Evolutionary conservation across 2,113 vertebrate species (phyloP).

Genomic region (Erythrocebus patas): DNA sequence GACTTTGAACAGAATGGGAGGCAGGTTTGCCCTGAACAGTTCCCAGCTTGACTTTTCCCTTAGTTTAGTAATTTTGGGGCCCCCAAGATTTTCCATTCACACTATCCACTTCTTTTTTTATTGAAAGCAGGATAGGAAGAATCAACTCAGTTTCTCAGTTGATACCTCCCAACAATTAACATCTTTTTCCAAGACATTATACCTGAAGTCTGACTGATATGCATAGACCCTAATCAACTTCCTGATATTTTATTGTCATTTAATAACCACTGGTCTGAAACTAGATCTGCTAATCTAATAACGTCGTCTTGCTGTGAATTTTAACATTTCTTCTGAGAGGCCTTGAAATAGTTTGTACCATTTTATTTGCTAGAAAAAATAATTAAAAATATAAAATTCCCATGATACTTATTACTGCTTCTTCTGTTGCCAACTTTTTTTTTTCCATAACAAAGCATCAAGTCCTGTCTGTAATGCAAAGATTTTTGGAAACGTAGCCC

Average conservation of each 20-base stretch:
- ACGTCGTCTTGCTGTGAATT: background rate
- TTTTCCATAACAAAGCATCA: background rate
- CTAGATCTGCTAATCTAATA: background rate
- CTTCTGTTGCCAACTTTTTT: background rate
- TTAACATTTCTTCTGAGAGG: background rate
- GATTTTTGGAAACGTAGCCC: background rate
- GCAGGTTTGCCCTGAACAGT: too few species aligned
- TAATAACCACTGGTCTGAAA: background rate
- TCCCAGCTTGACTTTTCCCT: too few species aligned
- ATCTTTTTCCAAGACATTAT: background rate
- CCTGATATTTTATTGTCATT: background rate
- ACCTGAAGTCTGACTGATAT: background rate
- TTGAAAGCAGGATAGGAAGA: background rate
- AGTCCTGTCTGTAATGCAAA: background rate
- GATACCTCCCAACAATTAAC: background rate
- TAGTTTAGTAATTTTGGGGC: too few species aligned
- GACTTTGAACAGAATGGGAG: too few species aligned
- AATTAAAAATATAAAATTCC: background rate
- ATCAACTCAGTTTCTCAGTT: background rate
- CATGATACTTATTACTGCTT: background rate
- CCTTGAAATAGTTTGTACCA: background rate
- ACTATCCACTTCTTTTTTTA: background rate
- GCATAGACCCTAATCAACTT: background rate
- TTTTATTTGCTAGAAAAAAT: background rate
- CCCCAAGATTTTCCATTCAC: too few species aligned